Base-by-base conservation (phyloP, 2,797 vertebrate genomes). In the Mus minutoides region DNA sequence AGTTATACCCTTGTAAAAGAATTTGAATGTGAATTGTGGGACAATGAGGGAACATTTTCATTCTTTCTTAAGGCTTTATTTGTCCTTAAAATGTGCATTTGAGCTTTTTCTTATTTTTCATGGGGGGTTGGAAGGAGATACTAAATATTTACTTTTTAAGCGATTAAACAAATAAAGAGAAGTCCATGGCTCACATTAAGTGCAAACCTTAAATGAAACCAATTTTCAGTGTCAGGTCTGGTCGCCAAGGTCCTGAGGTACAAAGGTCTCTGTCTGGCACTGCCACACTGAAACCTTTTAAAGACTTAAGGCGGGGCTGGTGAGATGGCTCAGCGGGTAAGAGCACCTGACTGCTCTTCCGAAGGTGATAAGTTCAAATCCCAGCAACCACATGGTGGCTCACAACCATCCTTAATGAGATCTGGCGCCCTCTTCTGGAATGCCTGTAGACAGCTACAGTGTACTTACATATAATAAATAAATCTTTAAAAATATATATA, bases 161-260 rank as follows among this genome's bases (percentile, higher is more conserved):
- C 11, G 64, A 87, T 56, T 31, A 21, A 77, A 87, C 78, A 37
- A 75, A 88, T 88, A 73, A 69, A 92, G 69, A 95, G 75, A 94
- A 75, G 10, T 43, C 29, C 40, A 13, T 29, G 22, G 26, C 9
- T 46, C 34, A 52, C 60, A 31, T 19, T 52, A 49, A 16, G 43
- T 43, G 7, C 9, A 80, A 90, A 16, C 12, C 76, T 90, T 79
- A 34, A 49, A 52, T 52, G 54, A 22, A 4, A 79, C 7, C 6
- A 52, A 4, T 54, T 14, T 78, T 21, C 7, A 69, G 14, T 43
- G 3, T 67, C 34, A 49, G 43, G 3, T 62, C 58, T 54, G 52
- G 43, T 49, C n/a, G 40, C 21, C 40, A 58, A 13, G 43, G 11
- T 43, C 2, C 43, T 78, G 17, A 40, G 26, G 19, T 7, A 14